phyloP scores from a whole-genome alignment of 2,797 vertebrate species.

The Galagoides demidoff region DNA sequence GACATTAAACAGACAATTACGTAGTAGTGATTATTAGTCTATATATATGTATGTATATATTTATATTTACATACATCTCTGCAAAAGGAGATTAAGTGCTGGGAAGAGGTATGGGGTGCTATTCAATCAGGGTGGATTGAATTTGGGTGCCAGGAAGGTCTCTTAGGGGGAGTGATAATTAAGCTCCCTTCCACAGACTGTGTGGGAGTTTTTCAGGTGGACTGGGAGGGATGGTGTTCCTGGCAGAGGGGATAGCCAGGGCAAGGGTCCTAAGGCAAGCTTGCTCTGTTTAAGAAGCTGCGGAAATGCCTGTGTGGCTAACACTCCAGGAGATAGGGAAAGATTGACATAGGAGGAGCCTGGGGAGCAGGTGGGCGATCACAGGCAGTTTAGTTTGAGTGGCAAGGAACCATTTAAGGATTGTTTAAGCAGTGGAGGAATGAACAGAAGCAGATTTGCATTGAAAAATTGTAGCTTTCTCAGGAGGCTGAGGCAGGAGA shows the following conservation, averaged over 20 bases:
- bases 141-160: slow-evolving; percentile 32
- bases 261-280: slow-evolving; percentile 50
- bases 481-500: not conserved
- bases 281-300: not conserved
- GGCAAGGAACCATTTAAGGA: slow-evolving; percentile 39
- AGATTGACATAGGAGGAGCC: not conserved
- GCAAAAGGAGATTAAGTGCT: not conserved
- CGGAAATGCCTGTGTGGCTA: slow-evolving; percentile 14
- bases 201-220: not conserved
- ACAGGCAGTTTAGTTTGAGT: not conserved
- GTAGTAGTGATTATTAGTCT: not conserved
- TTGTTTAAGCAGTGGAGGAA: slow-evolving; percentile 2
- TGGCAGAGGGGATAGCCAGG: slow-evolving; percentile 60
- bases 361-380: not conserved
- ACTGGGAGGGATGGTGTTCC: not conserved
- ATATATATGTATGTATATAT: too few relatives aligned
- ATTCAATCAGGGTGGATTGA: not conserved
- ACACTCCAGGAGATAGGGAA: not conserved
- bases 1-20: not conserved
- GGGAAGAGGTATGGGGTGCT: not conserved
- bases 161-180: not conserved
- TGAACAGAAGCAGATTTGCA: slow-evolving; percentile 20
- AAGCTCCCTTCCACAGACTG: not conserved
- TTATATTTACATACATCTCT: not conserved
- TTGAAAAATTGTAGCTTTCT: not conserved